Percentiles rank a stretch among this genome's conserved stretches.
phyloP scores from a whole-genome alignment of 2,113 vertebrate genomes.

The Macquaria ambigua region DNA sequence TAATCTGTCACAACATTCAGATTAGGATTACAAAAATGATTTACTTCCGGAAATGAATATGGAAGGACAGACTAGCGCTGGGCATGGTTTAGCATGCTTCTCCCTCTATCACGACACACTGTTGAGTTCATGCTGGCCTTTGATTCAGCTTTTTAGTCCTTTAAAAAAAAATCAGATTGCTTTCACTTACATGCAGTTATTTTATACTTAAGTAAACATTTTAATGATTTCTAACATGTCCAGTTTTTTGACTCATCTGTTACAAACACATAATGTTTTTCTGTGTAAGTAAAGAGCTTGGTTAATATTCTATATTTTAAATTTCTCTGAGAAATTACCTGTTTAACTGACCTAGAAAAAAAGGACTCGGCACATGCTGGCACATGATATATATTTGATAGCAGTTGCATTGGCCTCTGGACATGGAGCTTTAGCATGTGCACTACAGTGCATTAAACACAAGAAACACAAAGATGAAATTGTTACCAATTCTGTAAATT shows the following conservation, averaged over 20 bases:
- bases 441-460: not conserved
- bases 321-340: not conserved
- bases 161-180: not conserved
- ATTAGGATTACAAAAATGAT: conserved; percentile 88
- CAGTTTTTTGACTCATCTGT: not conserved
- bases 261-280: not conserved
- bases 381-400: not conserved
- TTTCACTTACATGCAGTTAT: conserved; percentile 3
- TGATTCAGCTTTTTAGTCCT: not conserved
- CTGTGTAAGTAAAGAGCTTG: not conserved
- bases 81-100: conserved; percentile 23
- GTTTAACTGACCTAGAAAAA: not conserved
- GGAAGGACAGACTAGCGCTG: conserved; percentile 49
- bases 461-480: not conserved
- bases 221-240: not conserved
- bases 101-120: conserved; percentile 25
- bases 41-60: conserved; percentile 86
- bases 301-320: not conserved
- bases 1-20: conserved; percentile 84
- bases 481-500: not conserved
- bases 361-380: not conserved
- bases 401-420: not conserved
- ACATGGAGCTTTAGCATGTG: not conserved
- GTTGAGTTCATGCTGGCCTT: conserved; percentile 6
- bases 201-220: not conserved